phyloP scores from a whole-genome alignment of 1,140 invertebrate genomes.

The Ceratosolen fusciceps region DNA sequence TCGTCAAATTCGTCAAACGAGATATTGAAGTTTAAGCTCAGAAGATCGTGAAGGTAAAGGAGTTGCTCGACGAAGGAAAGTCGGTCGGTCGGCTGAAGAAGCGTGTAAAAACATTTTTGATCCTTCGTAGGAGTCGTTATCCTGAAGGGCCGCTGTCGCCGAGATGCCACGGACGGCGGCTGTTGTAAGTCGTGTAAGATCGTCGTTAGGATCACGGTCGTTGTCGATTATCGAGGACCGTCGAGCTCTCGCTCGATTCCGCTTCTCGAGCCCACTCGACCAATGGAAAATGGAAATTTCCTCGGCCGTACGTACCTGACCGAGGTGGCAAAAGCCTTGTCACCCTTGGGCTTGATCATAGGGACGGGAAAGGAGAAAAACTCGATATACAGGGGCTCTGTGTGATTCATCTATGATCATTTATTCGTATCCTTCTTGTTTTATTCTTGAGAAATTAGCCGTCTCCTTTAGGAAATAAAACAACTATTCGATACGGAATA shows the following conservation, averaged over 20 bases:
- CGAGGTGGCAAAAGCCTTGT: not conserved
- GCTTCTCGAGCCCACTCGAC: not conserved
- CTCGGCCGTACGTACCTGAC: not conserved
- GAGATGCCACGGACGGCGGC: not conserved
- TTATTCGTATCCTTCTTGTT: too few relatives aligned
- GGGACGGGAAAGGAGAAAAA: not conserved
- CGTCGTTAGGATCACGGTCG: not conserved
- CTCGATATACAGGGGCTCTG: too few relatives aligned
- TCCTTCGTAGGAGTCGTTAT: constrained; percentile 17
- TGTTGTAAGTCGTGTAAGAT: constrained; percentile 35
- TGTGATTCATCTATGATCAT: too few relatives aligned
- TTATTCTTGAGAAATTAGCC: too few relatives aligned
- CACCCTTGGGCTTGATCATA: too few relatives aligned
- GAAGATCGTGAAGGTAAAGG: too few relatives aligned
- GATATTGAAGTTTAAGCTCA: too few relatives aligned
- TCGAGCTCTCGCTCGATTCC: not conserved
- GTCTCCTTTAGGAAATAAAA: too few relatives aligned
- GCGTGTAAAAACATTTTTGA: not conserved
- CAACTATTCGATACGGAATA: too few relatives aligned
- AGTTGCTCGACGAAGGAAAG: too few relatives aligned
- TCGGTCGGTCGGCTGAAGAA: too few relatives aligned
- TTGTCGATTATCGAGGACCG: not conserved
- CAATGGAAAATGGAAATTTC: not conserved
- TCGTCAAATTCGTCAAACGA: too few relatives aligned
- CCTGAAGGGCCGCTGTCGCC: constrained; percentile 10